Percentiles rank a stretch among this genome's conserved stretches.
phyloP scores from a whole-genome alignment of 92 coral and sea anemone genomes.

The Phenganax stokvisi region DNA sequence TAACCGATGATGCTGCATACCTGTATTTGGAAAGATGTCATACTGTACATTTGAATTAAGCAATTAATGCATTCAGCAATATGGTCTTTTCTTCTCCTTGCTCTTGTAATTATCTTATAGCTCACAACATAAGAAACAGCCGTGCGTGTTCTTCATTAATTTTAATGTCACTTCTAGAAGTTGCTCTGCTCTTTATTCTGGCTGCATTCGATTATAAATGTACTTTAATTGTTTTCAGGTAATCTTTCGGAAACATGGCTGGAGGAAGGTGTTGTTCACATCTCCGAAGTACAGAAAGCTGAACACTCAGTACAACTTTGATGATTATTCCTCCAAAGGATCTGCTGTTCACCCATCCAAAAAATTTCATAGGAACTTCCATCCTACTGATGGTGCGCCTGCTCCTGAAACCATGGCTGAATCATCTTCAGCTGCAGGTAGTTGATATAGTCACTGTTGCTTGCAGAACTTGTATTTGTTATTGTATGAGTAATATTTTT shows the following conservation, averaged over 20 bases:
- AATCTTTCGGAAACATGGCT: slow-evolving; percentile 93
- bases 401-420: slow-evolving; percentile 45
- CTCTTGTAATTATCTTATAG: too few species aligned
- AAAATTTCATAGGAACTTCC: slow-evolving; percentile 73
- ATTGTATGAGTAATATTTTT: too few species aligned
- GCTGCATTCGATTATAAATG: neutral
- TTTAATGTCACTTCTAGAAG: neutral
- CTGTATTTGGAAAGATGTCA: too few species aligned
- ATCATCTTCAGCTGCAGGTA: neutral
- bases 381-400: slow-evolving; percentile 55
- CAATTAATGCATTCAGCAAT: too few species aligned
- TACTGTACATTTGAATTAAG: too few species aligned
- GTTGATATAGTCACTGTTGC: neutral
- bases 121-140: too few species aligned
- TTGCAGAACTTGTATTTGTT: too few species aligned
- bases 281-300: slow-evolving; percentile 86
- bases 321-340: slow-evolving; percentile 97
- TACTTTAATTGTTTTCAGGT: slow-evolving; percentile 47
- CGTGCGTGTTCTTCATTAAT: neutral
- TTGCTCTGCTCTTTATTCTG: neutral
- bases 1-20: too few species aligned
- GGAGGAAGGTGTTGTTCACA: slow-evolving; percentile 81
- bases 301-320: slow-evolving; percentile 86
- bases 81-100: too few species aligned
- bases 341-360: slow-evolving; percentile 95